Conservation (phyloP, 2,113 vertebrate genomes). For the Damaliscus lunatus region DNA sequence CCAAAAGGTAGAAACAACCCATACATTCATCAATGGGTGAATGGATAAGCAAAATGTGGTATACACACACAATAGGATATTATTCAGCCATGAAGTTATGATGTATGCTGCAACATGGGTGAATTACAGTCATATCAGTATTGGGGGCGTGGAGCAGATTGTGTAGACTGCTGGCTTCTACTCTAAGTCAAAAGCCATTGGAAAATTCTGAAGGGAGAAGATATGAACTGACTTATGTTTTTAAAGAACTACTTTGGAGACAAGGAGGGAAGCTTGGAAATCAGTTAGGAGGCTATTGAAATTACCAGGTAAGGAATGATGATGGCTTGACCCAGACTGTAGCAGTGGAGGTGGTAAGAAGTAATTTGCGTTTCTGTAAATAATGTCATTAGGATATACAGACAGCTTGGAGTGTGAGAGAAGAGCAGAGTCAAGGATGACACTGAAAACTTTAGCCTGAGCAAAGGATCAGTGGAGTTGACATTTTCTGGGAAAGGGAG, state of each 20-base stretch:
- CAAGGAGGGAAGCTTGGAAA: not conserved
- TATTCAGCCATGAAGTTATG: not conserved
- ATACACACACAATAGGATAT: too few species aligned
- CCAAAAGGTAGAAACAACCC: not conserved
- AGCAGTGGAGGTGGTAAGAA: not conserved
- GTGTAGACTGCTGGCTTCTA: not conserved
- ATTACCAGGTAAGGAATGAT: not conserved
- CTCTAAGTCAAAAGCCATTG: not conserved
- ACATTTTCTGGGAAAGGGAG: not conserved
- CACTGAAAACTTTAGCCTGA: not conserved
- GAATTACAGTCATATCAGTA: not conserved
- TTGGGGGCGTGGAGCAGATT: rapidly evolving
- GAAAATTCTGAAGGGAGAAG: not conserved
- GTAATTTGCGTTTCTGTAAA: not conserved
- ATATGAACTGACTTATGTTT: not conserved
- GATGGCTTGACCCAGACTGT: not conserved
- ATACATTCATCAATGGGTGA: not conserved
- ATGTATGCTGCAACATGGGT: not conserved
- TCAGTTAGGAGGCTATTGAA: not conserved
- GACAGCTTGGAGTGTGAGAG: not conserved
- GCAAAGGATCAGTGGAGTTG: not conserved
- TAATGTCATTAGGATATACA: not conserved
- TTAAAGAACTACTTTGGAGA: not conserved
- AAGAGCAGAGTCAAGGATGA: not conserved
- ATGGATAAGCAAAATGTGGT: not conserved